Evolutionary conservation across 2,888 invertebrate species (phyloP).

Genomic region (Apantesis nais): DNA sequence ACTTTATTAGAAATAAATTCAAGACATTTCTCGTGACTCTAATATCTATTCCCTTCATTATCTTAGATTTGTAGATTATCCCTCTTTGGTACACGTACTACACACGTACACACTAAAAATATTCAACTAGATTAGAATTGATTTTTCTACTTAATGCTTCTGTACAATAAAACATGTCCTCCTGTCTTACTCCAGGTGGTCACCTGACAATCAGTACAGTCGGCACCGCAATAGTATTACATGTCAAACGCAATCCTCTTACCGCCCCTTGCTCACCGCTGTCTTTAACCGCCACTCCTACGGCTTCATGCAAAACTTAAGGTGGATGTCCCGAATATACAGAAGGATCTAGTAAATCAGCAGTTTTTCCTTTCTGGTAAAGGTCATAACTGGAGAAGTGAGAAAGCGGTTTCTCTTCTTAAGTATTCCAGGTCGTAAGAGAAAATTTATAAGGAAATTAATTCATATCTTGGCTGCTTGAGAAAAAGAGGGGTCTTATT

Average conservation of each 20-base stretch:
- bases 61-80: too few species aligned
- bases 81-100: too few species aligned
- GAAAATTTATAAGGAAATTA: too few species aligned
- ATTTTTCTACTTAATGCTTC: too few species aligned
- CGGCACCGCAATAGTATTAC: conserved; percentile 71
- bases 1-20: too few species aligned
- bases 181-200: conserved; percentile 35
- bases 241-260: conserved; percentile 79
- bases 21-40: too few species aligned
- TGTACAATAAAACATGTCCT: neutral
- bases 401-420: neutral
- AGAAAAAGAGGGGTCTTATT: too few species aligned
- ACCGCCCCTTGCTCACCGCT: conserved; percentile 42
- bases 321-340: conserved; percentile 23
- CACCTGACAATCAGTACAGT: conserved; percentile 55
- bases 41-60: too few species aligned
- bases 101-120: too few species aligned
- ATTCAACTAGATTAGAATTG: too few species aligned
- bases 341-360: neutral
- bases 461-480: too few species aligned
- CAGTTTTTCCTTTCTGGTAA: neutral
- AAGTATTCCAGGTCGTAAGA: neutral
- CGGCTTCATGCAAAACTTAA: conserved; percentile 63
- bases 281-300: conserved; percentile 48
- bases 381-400: neutral